Base-by-base conservation (phyloP, 2,113 vertebrate genomes). In the Rhegmatorhina hoffmannsi region DNA sequence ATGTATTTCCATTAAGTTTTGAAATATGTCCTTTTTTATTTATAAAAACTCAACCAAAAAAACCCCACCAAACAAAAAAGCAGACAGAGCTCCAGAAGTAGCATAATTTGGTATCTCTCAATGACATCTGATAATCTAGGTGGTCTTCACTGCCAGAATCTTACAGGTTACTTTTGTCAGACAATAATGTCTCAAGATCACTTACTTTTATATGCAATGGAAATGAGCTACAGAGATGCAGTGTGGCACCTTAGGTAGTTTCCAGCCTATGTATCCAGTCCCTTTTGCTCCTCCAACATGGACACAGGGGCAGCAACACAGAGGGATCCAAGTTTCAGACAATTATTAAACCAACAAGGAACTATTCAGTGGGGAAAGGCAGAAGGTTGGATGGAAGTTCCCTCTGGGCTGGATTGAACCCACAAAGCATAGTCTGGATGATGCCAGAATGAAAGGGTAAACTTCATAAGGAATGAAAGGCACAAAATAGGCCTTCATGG, bases 401-500 rank as follows among this genome's bases (percentile, higher is more conserved):
- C 84, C 52, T 47, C 55, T 49, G 31, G 76, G 55, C 23, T 84
- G 46, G 17, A 92, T 90, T 63, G 70, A 79, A 56, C 55, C 55
- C 55, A 87, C 17, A 38, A 86, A 82, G 90, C n/a, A 73, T 6
- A 80, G 40, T 40, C 46, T 44, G 50, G 70, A 66, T 82, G 70
- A 91, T 88, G 90, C 75, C 86, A 94, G 94, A 69, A 83, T 29
- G 46, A 83, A 82, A 86, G 66, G 49, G 34, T 56, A 89, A 87
- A 78, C 68, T 92, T 81, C 31, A 21, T 52, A 89, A 77, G 68
- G 44, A 89, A 63, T 59, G 43, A 84, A 91, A 78, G 19, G 60
- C 63, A 94, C 81, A 78, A 94, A 81, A 87, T 64, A 82, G 56
- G 66, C 66, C 82, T 95, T 89, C 92, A 93, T 56, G 11, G 84